These are phyloP conservation scores for Centropyge bicolor DNA, from an alignment of 2,797 vertebrate genomes.

Conservation along the genomic window DNA sequence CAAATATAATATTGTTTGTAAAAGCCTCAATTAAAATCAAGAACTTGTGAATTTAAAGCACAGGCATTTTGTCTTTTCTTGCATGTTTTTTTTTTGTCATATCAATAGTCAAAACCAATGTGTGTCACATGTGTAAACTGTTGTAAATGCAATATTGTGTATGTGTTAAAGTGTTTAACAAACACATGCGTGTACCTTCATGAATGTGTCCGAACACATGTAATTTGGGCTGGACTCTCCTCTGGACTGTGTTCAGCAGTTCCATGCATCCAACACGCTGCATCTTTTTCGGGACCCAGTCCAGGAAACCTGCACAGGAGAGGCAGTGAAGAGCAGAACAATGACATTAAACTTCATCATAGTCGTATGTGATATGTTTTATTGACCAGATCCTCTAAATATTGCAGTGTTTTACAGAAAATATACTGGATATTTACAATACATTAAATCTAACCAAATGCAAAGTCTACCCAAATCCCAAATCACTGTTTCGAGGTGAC, in stretches of 20 bases:
- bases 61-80: neutral
- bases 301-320: slow-evolving; percentile 89
- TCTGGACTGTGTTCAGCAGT: slow-evolving; percentile 96
- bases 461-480: neutral
- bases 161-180: neutral
- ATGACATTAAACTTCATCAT: neutral
- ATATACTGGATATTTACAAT: too few relatives aligned
- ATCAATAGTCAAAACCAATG: too few relatives aligned
- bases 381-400: neutral
- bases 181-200: slow-evolving; percentile 86
- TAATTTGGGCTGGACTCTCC: slow-evolving; percentile 93
- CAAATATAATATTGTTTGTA: too few relatives aligned
- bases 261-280: slow-evolving; percentile 97
- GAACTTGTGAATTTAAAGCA: neutral
- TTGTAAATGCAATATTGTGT: neutral
- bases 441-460: too few relatives aligned
- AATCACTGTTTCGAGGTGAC: neutral
- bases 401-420: too few relatives aligned
- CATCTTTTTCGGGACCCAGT: slow-evolving; percentile 99
- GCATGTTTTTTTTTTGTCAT: neutral
- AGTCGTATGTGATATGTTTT: neutral
- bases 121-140: too few relatives aligned
- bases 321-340: neutral
- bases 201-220: slow-evolving; percentile 98
- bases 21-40: neutral